Conservation (phyloP, 2,797 vertebrate genomes). For the Nyctibius grandis region DNA sequence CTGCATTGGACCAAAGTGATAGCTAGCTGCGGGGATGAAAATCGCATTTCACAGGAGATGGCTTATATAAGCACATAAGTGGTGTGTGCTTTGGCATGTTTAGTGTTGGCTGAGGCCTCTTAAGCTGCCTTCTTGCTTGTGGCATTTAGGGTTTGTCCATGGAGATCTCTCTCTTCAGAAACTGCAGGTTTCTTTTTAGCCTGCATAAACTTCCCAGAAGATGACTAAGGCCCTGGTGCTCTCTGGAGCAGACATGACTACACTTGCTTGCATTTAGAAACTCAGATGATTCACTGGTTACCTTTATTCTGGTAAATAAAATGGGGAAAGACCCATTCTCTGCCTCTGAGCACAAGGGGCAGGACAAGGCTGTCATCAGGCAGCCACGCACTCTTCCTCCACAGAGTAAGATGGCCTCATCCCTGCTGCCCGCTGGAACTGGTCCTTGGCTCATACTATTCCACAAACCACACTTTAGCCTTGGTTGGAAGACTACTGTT, state of each 20-base stretch:
- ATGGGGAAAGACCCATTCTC: background rate
- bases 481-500: background rate
- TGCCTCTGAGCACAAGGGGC: background rate
- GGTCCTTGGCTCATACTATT: background rate
- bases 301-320: background rate
- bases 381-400: background rate
- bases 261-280: background rate
- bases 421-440: background rate
- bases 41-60: background rate
- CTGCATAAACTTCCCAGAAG: background rate
- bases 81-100: background rate
- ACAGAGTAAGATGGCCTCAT: background rate
- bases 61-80: rapidly evolving
- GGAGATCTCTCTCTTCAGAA: background rate
- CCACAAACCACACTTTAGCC: background rate
- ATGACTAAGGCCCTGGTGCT: rapidly evolving
- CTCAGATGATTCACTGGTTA: background rate
- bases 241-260: background rate
- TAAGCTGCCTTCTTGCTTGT: background rate
- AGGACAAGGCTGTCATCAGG: background rate
- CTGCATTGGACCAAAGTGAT: rapidly evolving
- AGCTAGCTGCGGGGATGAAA: rapidly evolving
- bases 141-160: background rate
- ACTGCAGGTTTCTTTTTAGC: background rate
- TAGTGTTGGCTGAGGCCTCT: background rate